A percentile compares a stretch with the other conserved stretches of the same genome.
phyloP scores from a whole-genome alignment of 2,888 invertebrate species.

The Syrista parreyssii region DNA sequence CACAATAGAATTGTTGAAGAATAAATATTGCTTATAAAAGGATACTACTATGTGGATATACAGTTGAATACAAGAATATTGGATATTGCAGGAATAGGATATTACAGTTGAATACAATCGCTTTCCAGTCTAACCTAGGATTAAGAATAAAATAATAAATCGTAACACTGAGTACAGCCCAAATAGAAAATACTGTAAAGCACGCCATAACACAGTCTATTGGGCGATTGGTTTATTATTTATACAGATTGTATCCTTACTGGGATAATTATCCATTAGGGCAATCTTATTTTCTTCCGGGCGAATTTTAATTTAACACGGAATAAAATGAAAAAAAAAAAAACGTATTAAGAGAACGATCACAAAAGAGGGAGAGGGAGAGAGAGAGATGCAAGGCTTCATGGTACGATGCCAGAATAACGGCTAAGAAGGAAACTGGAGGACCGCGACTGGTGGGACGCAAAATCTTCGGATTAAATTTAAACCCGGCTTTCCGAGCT shows the following conservation, averaged over 20 bases:
- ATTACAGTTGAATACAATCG: not conserved
- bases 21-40: not conserved
- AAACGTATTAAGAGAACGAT: too few relatives aligned
- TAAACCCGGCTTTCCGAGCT: slow-evolving; percentile 32
- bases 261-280: not conserved
- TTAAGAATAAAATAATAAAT: not conserved
- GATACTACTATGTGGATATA: not conserved
- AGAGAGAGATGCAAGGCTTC: not conserved
- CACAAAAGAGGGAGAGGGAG: too few relatives aligned
- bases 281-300: not conserved
- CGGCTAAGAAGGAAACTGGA: not conserved
- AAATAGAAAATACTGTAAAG: not conserved
- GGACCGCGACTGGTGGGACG: slow-evolving; percentile 19
- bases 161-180: not conserved
- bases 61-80: too few relatives aligned
- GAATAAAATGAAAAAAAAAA: too few relatives aligned
- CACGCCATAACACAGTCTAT: not conserved
- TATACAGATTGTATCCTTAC: not conserved
- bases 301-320: too few relatives aligned
- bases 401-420: not conserved
- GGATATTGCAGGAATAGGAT: too few relatives aligned
- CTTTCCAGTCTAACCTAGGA: not conserved
- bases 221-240: not conserved
- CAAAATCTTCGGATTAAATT: slow-evolving; percentile 37
- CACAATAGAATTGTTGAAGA: not conserved